Evolutionary conservation across 2,797 vertebrate species (phyloP), one percentile per base, ranked within the genome.

Genomic region (Megaceryle alcyon): DNA sequence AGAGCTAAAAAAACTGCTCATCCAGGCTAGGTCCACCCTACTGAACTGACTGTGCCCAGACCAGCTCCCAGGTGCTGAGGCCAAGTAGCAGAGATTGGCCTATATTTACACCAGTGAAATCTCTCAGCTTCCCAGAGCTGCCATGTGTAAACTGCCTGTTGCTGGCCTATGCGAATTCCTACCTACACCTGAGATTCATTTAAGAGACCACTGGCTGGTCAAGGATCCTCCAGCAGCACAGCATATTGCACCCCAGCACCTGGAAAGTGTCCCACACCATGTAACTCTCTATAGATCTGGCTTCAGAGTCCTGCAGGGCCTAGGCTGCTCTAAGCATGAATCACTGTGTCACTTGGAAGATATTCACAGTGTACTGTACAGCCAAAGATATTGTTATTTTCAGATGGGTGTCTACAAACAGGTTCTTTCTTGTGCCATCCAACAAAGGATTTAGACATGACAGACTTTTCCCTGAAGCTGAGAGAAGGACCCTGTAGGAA

Each of bases 31-130:
- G 11, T 53, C 33, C 39, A 13, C 21, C 28, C 33, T 37, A 35
- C 49, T 18, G 41, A 86, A 39, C 29, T 51, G 48, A 63, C 21
- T 54, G 13, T n/a, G 43, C 12, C 8, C 21, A 63, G 54, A 19
- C 4, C 0, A 1, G 28, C 26, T 71, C n/a, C 20, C 35, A 61
- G 31, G 22, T 54, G 33, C 23, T 2, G 12, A 71, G 15, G 49
- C 14, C 31, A 51, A 7, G 26, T 16, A 78, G 23, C 18, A 59
- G n/a, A 57, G 6, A 7, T 15, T 29, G 25, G 37, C 13, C 29
- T n/a, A 1, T 44, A 39, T 16, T 21, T 61, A 44, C 16, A 12
- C 9, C 43, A 79, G 43, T 51, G 49, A 79, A 39, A 20, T 23
- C 31, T 78, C 31, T 57, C 54, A 33, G 6, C 8, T 19, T 72